phyloP scores from a whole-genome alignment of 2,888 invertebrate genomes.

The Caenorhabditis angaria region DNA sequence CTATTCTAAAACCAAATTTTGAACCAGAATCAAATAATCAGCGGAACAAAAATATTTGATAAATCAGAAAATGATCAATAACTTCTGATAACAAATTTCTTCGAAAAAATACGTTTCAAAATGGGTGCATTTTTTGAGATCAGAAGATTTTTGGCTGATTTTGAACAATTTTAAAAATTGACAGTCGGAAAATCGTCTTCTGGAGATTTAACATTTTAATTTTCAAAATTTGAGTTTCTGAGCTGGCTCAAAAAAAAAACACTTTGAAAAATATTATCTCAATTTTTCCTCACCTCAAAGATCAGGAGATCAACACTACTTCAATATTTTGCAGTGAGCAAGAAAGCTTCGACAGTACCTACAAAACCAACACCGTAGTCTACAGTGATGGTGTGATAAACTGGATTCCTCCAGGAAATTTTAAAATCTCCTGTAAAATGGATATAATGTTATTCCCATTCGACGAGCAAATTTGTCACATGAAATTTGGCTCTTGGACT shows the following conservation, averaged over 20 bases:
- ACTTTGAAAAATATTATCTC: no score
- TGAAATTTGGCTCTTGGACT: slow-evolving; percentile 94
- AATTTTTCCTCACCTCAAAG: no score
- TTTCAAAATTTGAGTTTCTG: background rate
- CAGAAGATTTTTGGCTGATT: no score
- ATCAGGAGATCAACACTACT: no score
- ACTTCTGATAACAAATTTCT: no score
- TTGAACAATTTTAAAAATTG: no score
- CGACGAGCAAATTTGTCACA: slow-evolving; percentile 58
- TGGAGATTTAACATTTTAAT: background rate
- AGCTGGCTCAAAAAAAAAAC: no score
- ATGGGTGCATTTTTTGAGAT: no score
- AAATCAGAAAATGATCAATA: background rate
- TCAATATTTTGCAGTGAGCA: slow-evolving; percentile 57
- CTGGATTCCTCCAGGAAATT: slow-evolving; percentile 66
- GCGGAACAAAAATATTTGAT: background rate
- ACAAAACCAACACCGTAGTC: slow-evolving; percentile 58
- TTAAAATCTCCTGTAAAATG: slow-evolving; percentile 58
- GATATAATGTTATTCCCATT: slow-evolving; percentile 62
- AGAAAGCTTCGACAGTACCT: slow-evolving; percentile 62
- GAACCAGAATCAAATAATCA: no score
- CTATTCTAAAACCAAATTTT: no score
- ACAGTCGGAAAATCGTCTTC: no score
- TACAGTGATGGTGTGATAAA: slow-evolving; percentile 60
- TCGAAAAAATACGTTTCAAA: no score